A percentile compares a stretch with the other conserved stretches of the same genome.
These are phyloP conservation scores for Cyprinodon variegatus DNA, from an alignment of 2,113 vertebrate genomes.

Conservation along the genomic window DNA sequence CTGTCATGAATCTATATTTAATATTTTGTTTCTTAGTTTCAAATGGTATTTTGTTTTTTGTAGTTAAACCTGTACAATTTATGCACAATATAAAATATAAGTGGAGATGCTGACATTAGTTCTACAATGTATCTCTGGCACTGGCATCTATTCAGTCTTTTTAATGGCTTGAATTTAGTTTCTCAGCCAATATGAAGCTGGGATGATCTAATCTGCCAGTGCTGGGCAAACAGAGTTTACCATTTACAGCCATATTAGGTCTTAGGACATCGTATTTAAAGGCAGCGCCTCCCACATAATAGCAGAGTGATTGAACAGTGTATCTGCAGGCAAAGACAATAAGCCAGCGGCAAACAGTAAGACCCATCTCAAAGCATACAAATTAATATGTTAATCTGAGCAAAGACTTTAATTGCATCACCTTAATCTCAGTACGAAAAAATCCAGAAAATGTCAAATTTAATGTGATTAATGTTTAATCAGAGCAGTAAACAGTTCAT, in stretches of 20 bases:
- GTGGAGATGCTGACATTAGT: neutral
- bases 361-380: neutral
- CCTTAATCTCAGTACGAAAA: too few relatives aligned
- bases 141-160: neutral
- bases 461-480: too few relatives aligned
- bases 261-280: neutral
- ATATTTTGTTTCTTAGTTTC: neutral
- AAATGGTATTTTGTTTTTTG: neutral
- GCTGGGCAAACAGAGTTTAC: neutral
- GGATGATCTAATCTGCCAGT: neutral
- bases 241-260: neutral
- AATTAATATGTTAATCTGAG: neutral
- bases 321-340: neutral
- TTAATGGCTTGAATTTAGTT: neutral
- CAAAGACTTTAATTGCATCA: neutral
- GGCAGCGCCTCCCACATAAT: neutral
- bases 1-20: neutral
- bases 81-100: too few relatives aligned
- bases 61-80: neutral
- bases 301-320: neutral
- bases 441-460: too few relatives aligned
- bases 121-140: neutral
- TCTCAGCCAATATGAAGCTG: slow-evolving; percentile 5
- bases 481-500: too few relatives aligned
- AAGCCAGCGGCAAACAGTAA: neutral